Evolutionary conservation across 2,113 vertebrate species (phyloP), one percentile per base, ranked within the genome.

Genomic region (Pseudopipra pipra): DNA sequence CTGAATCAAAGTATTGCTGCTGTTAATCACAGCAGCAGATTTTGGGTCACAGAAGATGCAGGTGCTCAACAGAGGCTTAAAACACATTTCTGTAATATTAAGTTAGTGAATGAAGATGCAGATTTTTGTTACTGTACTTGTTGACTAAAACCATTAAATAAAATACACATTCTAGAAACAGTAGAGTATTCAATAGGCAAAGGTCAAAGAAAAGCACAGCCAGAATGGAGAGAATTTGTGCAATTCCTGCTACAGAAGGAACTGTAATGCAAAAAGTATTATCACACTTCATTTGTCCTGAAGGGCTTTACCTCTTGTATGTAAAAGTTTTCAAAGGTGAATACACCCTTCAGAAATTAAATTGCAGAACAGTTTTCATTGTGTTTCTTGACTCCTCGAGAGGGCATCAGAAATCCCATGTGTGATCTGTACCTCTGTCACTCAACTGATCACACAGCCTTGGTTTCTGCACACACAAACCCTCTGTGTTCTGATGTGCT

Each of bases 401-500:
- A 0, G 2, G 65, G 66, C 90, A 61, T 31, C 28, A 6, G 49
- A 61, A 77, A 49, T 28, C 37, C 35, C 55, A 21, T 0, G 2
- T n/a, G 52, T 30, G 24, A 8, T 30, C 46, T 56, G 30, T 46
- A 14, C 35, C 16, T 77, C 41, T 41, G 54, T 14, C 27, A 6
- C 37, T 5, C 21, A 54, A 47, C 41, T 7, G 20, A 47, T 11
- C 0, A 0, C 0, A 2, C 1, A 20, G 46, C 67, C 52, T 46
- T 2, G 1, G 19, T 44, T 63, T 52, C 47, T 28, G 31, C 24
- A 22, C 62, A 9, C 25, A 47, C 23, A 23, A 65, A 70, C 23
- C 7, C 16, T 18, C 15, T 0, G 1, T 7, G 33, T 10, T 55
- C 31, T 1, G 2, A 6, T 0, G 3, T 7, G 41, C n/a, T 0